A percentile compares a stretch with the other conserved stretches of the same genome.
Evolutionary conservation across 1,140 invertebrate genomes (phyloP).

Genomic region (Calephelis virginiensis): DNA sequence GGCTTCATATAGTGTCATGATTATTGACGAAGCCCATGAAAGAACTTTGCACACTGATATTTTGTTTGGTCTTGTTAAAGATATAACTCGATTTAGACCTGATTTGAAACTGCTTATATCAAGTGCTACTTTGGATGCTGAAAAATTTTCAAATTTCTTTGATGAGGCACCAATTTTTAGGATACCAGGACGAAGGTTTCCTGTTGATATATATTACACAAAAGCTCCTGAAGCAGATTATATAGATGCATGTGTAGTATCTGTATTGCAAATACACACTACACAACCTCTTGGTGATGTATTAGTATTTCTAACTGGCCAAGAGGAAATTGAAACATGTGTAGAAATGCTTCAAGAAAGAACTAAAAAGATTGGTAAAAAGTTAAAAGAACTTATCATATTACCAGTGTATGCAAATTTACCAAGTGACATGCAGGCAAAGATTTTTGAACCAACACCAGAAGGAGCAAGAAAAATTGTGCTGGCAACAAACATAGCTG

Average conservation of each 20-base stretch:
- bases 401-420: conserved; percentile 99
- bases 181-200: conserved; percentile 93
- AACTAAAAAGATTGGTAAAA: conserved; percentile 92
- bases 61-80: conserved; percentile 98
- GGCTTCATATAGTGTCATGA: conserved; percentile 97
- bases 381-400: conserved; percentile 95
- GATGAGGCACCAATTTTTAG: conserved; percentile 98
- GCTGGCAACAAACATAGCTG: conserved; percentile 99
- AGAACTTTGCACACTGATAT: conserved; percentile 98
- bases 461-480: conserved; percentile 97
- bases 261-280: conserved; percentile 98
- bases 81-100: conserved; percentile 95
- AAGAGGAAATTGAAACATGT: conserved; percentile 98
- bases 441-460: conserved; percentile 98
- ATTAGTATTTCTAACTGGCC: conserved; percentile 97
- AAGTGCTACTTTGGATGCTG: conserved; percentile 97
- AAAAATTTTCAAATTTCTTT: conserved; percentile 99
- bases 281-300: conserved; percentile 97
- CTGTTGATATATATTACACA: conserved; percentile 99
- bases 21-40: conserved; percentile 99
- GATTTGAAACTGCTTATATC: conserved; percentile 98
- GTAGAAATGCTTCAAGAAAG: conserved; percentile 95
- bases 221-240: conserved; percentile 99
- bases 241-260: conserved; percentile 97
- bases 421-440: conserved; percentile 98